Base-by-base conservation (phyloP, 1,140 invertebrate species). In the Dreissena polymorpha region DNA sequence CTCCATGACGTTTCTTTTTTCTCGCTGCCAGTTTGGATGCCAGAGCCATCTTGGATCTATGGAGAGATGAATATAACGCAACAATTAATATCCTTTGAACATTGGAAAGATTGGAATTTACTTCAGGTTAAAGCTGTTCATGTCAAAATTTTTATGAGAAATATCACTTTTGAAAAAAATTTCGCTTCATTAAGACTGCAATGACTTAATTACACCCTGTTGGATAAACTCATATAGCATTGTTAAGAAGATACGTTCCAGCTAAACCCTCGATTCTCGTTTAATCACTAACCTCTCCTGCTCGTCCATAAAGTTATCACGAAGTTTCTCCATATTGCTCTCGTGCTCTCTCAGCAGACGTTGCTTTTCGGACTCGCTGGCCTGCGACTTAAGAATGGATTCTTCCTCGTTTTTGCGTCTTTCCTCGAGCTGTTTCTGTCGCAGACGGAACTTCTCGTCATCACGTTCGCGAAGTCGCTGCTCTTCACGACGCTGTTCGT, bases 21-120 rank as follows among this genome's bases (percentile, higher is more conserved):
- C 91, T 80, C 0, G 91, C 91, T 29, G 89, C 90, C 18, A 92
- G 84, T 72, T 90, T 91, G 2, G 89, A 87, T 65, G 88, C 55
- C 21, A 92, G 80, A 0, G 85, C 77, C 16, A 77, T 82, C 50
- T 86, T 83, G 27, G 83, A 76, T n/a, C 85, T 80, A 27, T 13
- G 55, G 18, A 50, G 49, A 60, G 18, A 53, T 5, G 55, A 55
- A 21, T 8, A n/a, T 29, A n/a, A 71, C 39, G 5, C 23, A 68
- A 68, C 29, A 25, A 68, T 7, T 6, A 16, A 63, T 63, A 18
- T 5, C 2, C 2, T 23, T 63, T 2, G 60, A 63, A 5, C 60
- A 63, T n/a, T 7, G 23, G 2, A 18, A 63, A 39, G 8, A 5
- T 39, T 39, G 39, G 39, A 39, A 63, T 63, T 63, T 63, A 63